phyloP scores from a whole-genome alignment of 2,113 vertebrate species.

The Laterallus jamaicensis region DNA sequence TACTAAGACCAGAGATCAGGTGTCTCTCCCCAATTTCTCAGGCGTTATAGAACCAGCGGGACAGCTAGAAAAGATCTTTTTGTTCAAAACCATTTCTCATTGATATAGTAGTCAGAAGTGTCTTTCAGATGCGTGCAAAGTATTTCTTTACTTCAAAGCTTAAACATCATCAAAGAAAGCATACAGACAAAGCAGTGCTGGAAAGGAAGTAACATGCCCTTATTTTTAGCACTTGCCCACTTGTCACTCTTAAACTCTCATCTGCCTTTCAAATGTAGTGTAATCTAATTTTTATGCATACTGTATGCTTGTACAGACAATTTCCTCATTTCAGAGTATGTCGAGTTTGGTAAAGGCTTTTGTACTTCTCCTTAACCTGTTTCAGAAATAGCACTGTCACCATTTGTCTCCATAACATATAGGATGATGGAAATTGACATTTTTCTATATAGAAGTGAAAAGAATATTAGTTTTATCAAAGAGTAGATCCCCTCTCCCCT shows the following conservation, averaged over 20 bases:
- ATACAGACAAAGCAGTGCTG: conserved; percentile 40
- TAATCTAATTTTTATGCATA: conserved; percentile 68
- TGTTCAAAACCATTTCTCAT: neutral
- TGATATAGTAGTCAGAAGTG: neutral
- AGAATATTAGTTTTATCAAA: conserved; percentile 61
- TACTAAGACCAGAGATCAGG: neutral
- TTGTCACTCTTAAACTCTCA: conserved; percentile 62
- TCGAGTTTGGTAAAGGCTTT: conserved; percentile 46
- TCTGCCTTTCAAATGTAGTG: conserved; percentile 67
- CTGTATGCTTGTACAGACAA: conserved; percentile 56
- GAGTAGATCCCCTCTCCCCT: conserved; percentile 8
- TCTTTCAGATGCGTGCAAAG: conserved; percentile 6
- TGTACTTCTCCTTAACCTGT: conserved; percentile 62
- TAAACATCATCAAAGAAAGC: conserved; percentile 32
- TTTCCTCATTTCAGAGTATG: conserved; percentile 38
- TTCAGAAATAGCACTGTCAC: conserved; percentile 61
- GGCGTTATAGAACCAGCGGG: neutral
- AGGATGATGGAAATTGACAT: conserved; percentile 55
- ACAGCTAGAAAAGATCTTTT: neutral
- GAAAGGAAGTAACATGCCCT: conserved; percentile 58
- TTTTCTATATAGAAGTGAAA: conserved; percentile 47
- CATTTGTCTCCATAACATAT: conserved; percentile 13
- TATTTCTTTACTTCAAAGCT: conserved; percentile 43
- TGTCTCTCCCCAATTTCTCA: neutral
- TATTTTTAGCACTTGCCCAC: conserved; percentile 67